Percentiles rank a stretch among this genome's conserved stretches.
phyloP scores from a whole-genome alignment of 2,113 vertebrate species.

The Chloebia gouldiae region DNA sequence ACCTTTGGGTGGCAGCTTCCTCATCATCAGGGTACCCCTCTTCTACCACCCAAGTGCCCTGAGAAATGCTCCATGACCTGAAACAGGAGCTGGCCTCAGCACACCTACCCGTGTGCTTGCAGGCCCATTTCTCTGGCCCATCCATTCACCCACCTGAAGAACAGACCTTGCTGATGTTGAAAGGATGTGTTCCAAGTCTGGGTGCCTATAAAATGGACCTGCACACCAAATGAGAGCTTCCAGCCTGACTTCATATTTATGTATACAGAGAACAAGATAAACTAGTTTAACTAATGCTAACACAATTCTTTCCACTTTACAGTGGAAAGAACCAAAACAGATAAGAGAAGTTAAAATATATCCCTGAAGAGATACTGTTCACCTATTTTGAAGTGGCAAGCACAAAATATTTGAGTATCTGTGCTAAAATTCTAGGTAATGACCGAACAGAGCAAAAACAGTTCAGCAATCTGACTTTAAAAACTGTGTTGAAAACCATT shows the following conservation, averaged over 20 bases:
- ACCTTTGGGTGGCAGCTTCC: not conserved
- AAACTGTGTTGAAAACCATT: not conserved
- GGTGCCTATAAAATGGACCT: not conserved
- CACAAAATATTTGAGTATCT: not conserved
- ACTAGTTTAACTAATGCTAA: constrained; percentile 8
- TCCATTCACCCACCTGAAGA: not conserved
- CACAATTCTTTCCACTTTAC: not conserved
- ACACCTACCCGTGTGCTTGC: not conserved
- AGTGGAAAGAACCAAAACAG: not conserved
- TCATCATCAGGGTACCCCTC: not conserved
- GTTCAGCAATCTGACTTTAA: not conserved
- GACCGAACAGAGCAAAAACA: not conserved
- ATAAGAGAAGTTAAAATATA: not conserved
- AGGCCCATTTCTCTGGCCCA: not conserved
- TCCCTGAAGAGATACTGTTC: not conserved
- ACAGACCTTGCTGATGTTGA: accelerated
- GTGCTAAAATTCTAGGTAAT: not conserved
- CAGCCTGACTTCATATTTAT: not conserved
- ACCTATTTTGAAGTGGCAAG: constrained; percentile 7
- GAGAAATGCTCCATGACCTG: accelerated
- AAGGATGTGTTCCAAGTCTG: not conserved
- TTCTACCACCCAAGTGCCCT: not conserved
- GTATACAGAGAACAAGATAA: not conserved
- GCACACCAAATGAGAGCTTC: not conserved
- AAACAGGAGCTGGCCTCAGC: accelerated